Evolutionary conservation across 2,113 vertebrate genomes (phyloP).

Genomic region (Bubo blakistoni): DNA sequence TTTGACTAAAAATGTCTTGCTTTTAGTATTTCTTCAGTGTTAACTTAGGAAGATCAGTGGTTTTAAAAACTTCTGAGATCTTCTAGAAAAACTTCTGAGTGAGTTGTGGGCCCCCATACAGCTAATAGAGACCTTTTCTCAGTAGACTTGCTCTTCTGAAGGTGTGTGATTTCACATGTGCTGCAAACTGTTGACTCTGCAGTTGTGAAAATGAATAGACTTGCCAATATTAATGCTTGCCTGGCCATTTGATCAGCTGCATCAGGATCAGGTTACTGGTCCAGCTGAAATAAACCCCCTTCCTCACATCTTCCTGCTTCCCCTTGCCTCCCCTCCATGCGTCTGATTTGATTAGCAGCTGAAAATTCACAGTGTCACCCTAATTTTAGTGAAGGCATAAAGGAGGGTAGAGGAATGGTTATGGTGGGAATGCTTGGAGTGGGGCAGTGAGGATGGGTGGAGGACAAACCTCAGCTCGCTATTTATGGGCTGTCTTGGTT

Average conservation of each 20-base stretch:
- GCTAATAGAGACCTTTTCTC: background rate
- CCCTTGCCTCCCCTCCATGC: background rate
- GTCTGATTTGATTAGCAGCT: background rate
- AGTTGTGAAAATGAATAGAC: background rate
- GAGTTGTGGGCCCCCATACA: background rate
- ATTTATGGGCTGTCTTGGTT: background rate
- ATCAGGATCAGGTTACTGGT: background rate
- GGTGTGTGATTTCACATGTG: background rate
- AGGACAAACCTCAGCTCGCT: background rate
- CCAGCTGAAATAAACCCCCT: background rate
- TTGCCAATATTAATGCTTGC: background rate
- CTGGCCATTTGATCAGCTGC: background rate
- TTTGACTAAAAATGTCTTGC: background rate
- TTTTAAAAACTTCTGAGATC: background rate
- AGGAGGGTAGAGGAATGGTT: rapidly evolving
- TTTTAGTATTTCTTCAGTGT: background rate
- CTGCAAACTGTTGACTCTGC: background rate
- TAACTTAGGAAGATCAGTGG: background rate
- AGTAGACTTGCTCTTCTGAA: background rate
- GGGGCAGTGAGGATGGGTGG: background rate
- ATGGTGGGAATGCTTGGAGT: background rate
- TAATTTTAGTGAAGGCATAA: background rate
- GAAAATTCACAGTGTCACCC: background rate
- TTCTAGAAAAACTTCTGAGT: background rate
- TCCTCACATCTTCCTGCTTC: background rate